These are phyloP conservation scores for Cyrtodaria siliqua DNA, from an alignment of 2,888 invertebrate species.

Conservation along the genomic window DNA sequence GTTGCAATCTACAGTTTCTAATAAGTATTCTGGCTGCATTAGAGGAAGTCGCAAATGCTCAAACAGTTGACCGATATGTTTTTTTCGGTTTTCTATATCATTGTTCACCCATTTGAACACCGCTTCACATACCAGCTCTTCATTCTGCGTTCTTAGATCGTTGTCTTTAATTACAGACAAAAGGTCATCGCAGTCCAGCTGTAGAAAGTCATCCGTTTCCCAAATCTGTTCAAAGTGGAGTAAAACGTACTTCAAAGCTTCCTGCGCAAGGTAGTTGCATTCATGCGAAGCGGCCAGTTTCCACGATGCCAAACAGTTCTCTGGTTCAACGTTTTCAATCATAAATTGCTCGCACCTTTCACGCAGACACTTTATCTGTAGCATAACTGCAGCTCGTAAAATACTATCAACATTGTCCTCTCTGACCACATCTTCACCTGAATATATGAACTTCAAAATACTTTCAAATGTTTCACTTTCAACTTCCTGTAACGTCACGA, in stretches of 20 bases:
- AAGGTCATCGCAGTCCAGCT: conserved; percentile 91
- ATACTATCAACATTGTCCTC: conserved; percentile 91
- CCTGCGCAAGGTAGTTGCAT: conserved; percentile 90
- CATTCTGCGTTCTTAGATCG: conserved; percentile 94
- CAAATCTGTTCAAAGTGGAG: conserved; percentile 70
- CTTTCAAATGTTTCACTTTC: conserved; percentile 91
- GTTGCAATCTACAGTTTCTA: conserved; percentile 48
- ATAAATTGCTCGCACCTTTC: conserved; percentile 93
- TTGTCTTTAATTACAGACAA: conserved; percentile 92
- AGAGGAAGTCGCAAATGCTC: conserved; percentile 70
- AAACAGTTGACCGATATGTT: conserved; percentile 78
- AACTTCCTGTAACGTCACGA: conserved; percentile 85
- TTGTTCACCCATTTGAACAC: conserved; percentile 90
- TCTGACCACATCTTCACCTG: conserved; percentile 92
- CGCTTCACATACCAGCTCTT: conserved; percentile 92
- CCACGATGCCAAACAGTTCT: conserved; percentile 94
- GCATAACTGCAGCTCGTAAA: conserved; percentile 93
- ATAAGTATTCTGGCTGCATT: conserved; percentile 71
- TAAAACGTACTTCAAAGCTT: conserved; percentile 90
- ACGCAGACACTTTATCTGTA: conserved; percentile 93
- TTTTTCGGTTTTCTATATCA: conserved; percentile 87
- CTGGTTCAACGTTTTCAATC: conserved; percentile 89
- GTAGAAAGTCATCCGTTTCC: conserved; percentile 73
- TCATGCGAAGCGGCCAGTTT: conserved; percentile 92
- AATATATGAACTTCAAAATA: conserved; percentile 93